Evolutionary conservation across 1,140 invertebrate species (phyloP).

Genomic region (Kradibia gibbosae): DNA sequence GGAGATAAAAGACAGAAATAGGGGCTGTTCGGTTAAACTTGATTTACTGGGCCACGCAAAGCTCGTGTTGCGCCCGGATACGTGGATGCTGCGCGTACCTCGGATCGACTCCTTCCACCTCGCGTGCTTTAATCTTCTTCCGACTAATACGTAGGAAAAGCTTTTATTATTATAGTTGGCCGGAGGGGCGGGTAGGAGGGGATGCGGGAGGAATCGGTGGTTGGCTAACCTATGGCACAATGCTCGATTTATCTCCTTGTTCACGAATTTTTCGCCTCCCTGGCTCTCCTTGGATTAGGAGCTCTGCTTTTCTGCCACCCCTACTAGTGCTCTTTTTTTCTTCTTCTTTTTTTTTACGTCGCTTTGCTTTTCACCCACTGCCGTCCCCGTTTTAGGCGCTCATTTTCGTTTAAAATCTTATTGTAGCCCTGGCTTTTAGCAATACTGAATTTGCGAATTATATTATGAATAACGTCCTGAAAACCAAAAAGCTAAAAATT

Average conservation of each 20-base stretch:
- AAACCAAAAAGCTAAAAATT: no score
- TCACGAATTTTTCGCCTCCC: not conserved
- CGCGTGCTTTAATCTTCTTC: not conserved
- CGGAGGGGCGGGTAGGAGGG: no score
- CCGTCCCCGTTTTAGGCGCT: no score
- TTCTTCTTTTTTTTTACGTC: not conserved
- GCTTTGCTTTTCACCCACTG: no score
- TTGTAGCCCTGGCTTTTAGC: no score
- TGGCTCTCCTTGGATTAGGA: not conserved
- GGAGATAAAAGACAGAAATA: conserved; percentile 34
- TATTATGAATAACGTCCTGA: no score
- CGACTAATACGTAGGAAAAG: not conserved
- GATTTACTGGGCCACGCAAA: conserved; percentile 60
- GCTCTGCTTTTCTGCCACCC: not conserved
- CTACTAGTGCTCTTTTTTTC: not conserved
- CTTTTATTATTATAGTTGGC: conserved; percentile 9
- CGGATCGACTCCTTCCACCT: no score
- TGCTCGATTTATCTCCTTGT: conserved; percentile 22
- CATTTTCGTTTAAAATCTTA: no score
- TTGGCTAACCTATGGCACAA: not conserved
- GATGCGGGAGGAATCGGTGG: no score
- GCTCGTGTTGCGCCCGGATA: conserved; percentile 58
- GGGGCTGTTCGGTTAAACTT: conserved; percentile 25
- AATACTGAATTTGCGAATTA: no score
- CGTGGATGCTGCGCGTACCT: not conserved